Percentiles rank a stretch among this genome's conserved stretches.
These are phyloP conservation scores for Turnix velox DNA, from an alignment of 2,113 vertebrate genomes.

Conservation along the genomic window DNA sequence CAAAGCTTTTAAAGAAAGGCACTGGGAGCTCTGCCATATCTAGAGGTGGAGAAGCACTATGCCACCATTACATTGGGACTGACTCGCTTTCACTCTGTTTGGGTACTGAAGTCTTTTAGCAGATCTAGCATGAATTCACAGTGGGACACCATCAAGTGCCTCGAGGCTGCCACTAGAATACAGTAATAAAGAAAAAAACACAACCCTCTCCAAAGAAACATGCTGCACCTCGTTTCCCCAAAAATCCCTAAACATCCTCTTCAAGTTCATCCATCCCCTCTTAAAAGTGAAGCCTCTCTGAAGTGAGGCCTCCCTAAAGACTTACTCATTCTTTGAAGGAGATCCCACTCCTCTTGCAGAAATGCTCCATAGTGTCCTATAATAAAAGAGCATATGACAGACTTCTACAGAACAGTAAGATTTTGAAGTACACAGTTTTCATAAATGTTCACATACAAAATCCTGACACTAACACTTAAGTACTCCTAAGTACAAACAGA, in stretches of 20 bases:
- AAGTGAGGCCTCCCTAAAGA: background rate
- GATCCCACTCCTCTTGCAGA: conserved; percentile 94
- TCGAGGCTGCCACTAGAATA: background rate
- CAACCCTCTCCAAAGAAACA: background rate
- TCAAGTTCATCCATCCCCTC: background rate
- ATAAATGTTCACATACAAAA: background rate
- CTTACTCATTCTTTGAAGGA: conserved; percentile 93
- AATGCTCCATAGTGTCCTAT: conserved; percentile 93
- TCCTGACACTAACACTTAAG: background rate
- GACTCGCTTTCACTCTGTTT: background rate
- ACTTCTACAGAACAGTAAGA: background rate
- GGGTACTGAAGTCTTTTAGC: background rate
- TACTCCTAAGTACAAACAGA: background rate
- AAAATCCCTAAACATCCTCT: background rate
- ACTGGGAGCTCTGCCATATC: background rate
- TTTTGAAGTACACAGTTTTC: background rate
- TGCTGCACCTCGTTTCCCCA: background rate
- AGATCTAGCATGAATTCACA: background rate
- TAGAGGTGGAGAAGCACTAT: background rate
- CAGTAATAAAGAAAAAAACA: background rate
- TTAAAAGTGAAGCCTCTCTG: background rate
- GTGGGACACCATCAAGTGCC: background rate
- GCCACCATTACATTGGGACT: background rate
- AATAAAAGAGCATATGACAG: background rate
- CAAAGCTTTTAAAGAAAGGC: background rate